Percentiles rank a stretch among this genome's conserved stretches.
These are phyloP conservation scores for Ferdinandea cuprea DNA, from an alignment of 2,888 invertebrate species.

Conservation along the genomic window DNA sequence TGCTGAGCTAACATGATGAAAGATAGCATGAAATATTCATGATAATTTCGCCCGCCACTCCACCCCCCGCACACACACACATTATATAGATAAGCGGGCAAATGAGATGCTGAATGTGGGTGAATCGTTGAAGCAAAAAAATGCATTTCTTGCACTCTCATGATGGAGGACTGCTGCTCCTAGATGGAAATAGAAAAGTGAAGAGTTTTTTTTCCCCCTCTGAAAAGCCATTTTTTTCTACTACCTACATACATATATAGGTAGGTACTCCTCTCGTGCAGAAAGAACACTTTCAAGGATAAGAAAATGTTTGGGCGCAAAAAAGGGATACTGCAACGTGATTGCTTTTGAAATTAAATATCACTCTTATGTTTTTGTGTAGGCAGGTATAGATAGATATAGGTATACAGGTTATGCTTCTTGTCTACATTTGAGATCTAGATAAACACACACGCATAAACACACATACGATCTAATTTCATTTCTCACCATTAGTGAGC, in stretches of 20 bases:
- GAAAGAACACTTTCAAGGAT: conserved; percentile 27
- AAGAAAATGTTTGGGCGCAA: conserved; percentile 12
- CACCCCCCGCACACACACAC: neutral
- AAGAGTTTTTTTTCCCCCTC: conserved; percentile 26
- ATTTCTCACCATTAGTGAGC: conserved; percentile 28
- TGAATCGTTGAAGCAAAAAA: conserved; percentile 55
- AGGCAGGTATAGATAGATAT: neutral
- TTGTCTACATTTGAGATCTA: conserved; percentile 24
- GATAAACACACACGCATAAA: neutral
- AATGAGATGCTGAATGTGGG: conserved; percentile 54
- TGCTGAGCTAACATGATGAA: conserved; percentile 47
- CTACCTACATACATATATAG: no score
- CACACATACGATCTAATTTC: conserved; percentile 33
- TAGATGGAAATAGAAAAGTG: conserved; percentile 6
- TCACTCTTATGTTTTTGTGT: conserved; percentile 15
- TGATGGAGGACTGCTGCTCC: neutral
- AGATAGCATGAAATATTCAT: conserved; percentile 58
- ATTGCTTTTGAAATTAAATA: conserved; percentile 69
- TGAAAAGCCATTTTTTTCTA: neutral
- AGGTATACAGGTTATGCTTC: neutral
- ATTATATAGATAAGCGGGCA: conserved; percentile 8
- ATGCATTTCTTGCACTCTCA: conserved; percentile 54
- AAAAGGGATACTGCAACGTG: conserved; percentile 24
- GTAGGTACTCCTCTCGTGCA: no score
- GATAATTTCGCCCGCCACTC: conserved; percentile 31